Evolutionary conservation across 2,888 invertebrate species (phyloP).

Genomic region (Eudemis profundana): DNA sequence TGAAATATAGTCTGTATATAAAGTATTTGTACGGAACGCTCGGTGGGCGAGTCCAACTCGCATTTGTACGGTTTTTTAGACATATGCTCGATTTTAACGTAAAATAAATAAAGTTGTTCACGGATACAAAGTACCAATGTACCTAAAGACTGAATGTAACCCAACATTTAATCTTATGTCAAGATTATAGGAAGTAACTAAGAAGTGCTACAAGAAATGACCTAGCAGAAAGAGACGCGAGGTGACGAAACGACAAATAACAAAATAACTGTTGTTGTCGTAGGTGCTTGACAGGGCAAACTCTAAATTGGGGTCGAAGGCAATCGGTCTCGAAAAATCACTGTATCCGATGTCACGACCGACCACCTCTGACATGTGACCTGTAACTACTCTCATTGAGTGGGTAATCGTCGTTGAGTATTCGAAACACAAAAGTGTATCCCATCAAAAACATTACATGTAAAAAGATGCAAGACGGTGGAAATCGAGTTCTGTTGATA

Average conservation of each 20-base stretch:
- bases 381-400: conserved; percentile 32
- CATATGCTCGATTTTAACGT: too few species aligned
- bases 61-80: too few species aligned
- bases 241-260: conserved; percentile 22
- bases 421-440: conserved; percentile 8
- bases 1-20: too few species aligned
- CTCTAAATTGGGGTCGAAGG: conserved; percentile 74
- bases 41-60: too few species aligned
- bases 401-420: conserved; percentile 20
- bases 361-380: conserved; percentile 52
- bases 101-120: too few species aligned
- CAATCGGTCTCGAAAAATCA: conserved; percentile 61
- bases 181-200: background rate
- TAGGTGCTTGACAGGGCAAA: conserved; percentile 64
- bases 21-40: too few species aligned
- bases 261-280: conserved; percentile 39
- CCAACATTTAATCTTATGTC: too few species aligned
- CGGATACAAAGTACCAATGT: too few species aligned
- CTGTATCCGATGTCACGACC: conserved; percentile 49
- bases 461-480: too few species aligned
- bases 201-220: background rate
- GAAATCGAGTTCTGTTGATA: too few species aligned
- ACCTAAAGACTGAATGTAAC: background rate
- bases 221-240: conserved; percentile 19
- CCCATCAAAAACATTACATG: too few species aligned